These are phyloP conservation scores for Raja brachyura DNA, from an alignment of 2,113 vertebrate species.

Conservation along the genomic window DNA sequence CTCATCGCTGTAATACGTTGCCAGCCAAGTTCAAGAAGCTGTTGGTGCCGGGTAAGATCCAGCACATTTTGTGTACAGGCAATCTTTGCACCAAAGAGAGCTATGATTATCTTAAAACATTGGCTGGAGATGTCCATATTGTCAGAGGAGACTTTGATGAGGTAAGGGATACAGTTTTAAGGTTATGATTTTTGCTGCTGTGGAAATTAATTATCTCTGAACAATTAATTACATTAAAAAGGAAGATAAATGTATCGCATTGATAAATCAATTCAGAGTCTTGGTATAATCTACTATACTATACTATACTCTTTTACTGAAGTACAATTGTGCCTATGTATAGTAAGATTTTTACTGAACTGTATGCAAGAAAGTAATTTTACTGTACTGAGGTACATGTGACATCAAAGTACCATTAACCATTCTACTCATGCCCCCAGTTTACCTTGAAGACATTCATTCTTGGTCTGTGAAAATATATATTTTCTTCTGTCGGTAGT, in stretches of 20 bases:
- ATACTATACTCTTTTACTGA: no score
- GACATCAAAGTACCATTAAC: no score
- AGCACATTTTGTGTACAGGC: constrained; percentile 96
- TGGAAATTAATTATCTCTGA: constrained; percentile 2
- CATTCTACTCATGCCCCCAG: background rate
- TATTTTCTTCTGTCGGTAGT: background rate
- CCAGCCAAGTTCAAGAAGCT: constrained; percentile 98
- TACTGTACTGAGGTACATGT: no score
- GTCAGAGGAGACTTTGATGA: constrained; percentile 97
- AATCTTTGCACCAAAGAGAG: constrained; percentile 99
- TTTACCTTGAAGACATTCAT: background rate
- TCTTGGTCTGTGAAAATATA: background rate
- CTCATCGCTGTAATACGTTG: constrained; percentile 93
- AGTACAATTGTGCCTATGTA: no score
- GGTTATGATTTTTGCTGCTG: background rate
- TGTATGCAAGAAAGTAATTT: no score
- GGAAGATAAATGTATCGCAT: background rate
- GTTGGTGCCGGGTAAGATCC: constrained; percentile 96
- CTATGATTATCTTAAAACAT: constrained; percentile 97
- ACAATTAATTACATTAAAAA: background rate
- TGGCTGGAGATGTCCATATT: constrained; percentile 96
- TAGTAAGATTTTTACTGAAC: no score
- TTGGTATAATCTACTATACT: no score
- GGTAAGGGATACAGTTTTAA: constrained; percentile 53
- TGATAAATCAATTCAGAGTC: background rate